Conservation (phyloP, 2,797 vertebrate species). For the Nannoperca obscura region DNA sequence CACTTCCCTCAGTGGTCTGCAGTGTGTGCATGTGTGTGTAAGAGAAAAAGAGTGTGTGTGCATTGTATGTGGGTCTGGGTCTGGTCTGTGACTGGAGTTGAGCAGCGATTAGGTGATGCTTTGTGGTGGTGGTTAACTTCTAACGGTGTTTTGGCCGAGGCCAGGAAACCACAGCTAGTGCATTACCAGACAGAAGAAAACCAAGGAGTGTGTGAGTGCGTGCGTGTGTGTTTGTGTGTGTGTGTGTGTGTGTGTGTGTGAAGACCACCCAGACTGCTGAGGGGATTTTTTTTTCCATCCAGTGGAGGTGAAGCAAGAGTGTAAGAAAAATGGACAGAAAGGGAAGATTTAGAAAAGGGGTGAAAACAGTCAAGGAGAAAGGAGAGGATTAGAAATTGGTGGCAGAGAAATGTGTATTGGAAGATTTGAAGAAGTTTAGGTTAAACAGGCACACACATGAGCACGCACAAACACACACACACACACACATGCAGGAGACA, state of each 20-base stretch:
- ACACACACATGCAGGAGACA: conserved; percentile 40
- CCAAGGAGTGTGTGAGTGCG: conserved; percentile 65
- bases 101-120: conserved; percentile 84
- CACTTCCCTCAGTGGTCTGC: conserved; percentile 24
- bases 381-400: conserved; percentile 26
- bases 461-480: conserved; percentile 4
- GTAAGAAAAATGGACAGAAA: conserved; percentile 53
- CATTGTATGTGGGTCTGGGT: conserved; percentile 23
- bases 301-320: conserved; percentile 68
- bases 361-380: conserved; percentile 25
- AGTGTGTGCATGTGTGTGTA: conserved; percentile 16
- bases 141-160: conserved; percentile 81
- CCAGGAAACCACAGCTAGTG: conserved; percentile 83
- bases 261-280: conserved; percentile 86
- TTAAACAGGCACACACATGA: neutral
- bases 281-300: conserved; percentile 58
- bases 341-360: conserved; percentile 34
- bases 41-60: conserved; percentile 45
- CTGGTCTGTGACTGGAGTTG: conserved; percentile 62
- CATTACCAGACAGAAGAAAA: conserved; percentile 84
- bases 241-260: conserved; percentile 32
- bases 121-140: conserved; percentile 78
- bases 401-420: neutral
- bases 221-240: conserved; percentile 8
- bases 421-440: conserved; percentile 24